Percentiles rank a stretch among this genome's conserved stretches.
phyloP scores from a whole-genome alignment of 2,888 invertebrate genomes.

The Meiosimyza platycephala region DNA sequence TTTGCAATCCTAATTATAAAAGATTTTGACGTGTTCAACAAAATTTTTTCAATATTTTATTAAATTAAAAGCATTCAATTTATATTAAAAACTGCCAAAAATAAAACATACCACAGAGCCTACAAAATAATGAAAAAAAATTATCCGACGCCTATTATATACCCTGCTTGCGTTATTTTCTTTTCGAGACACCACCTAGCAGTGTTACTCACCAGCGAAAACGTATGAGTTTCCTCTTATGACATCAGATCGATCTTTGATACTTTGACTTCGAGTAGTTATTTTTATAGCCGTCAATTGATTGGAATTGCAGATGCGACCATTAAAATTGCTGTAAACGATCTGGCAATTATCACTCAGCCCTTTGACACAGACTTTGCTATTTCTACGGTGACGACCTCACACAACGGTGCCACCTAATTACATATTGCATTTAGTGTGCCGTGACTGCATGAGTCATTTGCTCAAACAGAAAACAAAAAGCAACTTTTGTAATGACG shows the following conservation, averaged over 20 bases:
- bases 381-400: slow-evolving; percentile 1
- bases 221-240: background rate
- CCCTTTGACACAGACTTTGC: slow-evolving; percentile 16
- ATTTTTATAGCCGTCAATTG: background rate
- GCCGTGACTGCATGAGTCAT: slow-evolving; percentile 9
- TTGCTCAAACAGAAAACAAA: slow-evolving; percentile 4
- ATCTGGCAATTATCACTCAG: slow-evolving; percentile 5
- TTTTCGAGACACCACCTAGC: no score
- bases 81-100: no score
- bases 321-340: slow-evolving; percentile 1
- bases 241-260: slow-evolving; percentile 7
- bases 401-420: slow-evolving; percentile 23
- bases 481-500: background rate
- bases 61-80: no score
- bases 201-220: background rate
- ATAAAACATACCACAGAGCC: no score
- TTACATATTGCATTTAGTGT: slow-evolving; percentile 5
- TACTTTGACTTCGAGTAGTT: background rate
- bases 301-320: background rate
- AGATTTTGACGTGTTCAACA: no score
- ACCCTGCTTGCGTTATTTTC: no score
- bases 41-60: no score
- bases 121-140: no score
- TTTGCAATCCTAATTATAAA: no score
- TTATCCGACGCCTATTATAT: no score